Evolutionary conservation across 2,797 vertebrate genomes (phyloP).

Genomic region (Bufotes viridis): DNA sequence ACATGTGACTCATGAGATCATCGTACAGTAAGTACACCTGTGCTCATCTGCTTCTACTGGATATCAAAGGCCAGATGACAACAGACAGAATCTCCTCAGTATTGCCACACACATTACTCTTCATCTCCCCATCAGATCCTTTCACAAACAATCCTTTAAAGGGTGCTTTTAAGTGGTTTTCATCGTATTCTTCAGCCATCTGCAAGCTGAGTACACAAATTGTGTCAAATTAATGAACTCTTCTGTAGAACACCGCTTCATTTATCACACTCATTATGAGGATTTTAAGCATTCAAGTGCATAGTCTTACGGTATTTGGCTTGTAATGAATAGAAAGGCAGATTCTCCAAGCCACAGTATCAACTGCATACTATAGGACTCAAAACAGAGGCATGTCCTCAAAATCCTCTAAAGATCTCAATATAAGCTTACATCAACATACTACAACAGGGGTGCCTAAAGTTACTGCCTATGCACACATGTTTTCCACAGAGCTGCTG

Average conservation of each 20-base stretch:
- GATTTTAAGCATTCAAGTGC: slow-evolving; percentile 34
- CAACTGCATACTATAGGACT: not conserved
- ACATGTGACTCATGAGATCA: slow-evolving; percentile 22
- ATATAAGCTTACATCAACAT: slow-evolving; percentile 7
- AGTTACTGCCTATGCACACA: not conserved
- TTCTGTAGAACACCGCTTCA: slow-evolving; percentile 38
- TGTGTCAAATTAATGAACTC: slow-evolving; percentile 57
- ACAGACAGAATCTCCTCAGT: slow-evolving; percentile 28
- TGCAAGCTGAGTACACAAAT: slow-evolving; percentile 56
- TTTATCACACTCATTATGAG: slow-evolving; percentile 48
- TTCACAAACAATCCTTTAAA: slow-evolving; percentile 56
- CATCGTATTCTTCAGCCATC: slow-evolving; percentile 50
- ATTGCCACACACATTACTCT: slow-evolving; percentile 39
- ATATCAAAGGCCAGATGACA: slow-evolving; percentile 47
- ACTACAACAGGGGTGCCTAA: not conserved
- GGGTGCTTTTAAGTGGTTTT: slow-evolving; percentile 55
- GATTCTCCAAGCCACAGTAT: slow-evolving; percentile 13
- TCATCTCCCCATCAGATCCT: slow-evolving; percentile 39
- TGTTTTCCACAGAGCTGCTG: not conserved
- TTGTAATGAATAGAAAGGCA: slow-evolving; percentile 7
- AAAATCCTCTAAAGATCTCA: not conserved
- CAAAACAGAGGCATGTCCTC: not conserved
- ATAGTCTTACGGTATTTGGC: slow-evolving; percentile 24
- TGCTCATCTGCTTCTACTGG: slow-evolving; percentile 2
- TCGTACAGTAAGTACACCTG: slow-evolving; percentile 41